Evolutionary conservation across 1,140 invertebrate genomes (phyloP).

Genomic region (Eriocheir sinensis): DNA sequence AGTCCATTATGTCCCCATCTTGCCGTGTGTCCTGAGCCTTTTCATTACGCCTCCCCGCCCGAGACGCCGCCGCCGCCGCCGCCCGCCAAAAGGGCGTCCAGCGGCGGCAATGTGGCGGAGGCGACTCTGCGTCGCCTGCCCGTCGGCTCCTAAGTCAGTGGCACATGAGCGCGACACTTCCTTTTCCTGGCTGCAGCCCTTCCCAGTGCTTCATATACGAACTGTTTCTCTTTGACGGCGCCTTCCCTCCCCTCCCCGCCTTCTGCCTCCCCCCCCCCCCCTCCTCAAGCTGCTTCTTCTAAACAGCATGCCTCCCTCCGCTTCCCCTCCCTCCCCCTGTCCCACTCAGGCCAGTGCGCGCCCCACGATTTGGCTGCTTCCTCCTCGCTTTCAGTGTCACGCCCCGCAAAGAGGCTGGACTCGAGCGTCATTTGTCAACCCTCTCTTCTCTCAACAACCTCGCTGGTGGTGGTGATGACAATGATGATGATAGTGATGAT

Average conservation of each 20-base stretch:
- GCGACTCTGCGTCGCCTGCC: not conserved
- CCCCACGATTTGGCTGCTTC: not conserved
- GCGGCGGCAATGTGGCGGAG: not conserved
- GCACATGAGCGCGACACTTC: constrained; percentile 10
- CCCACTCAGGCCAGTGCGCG: not conserved
- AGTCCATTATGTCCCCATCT: not conserved
- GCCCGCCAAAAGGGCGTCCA: not conserved
- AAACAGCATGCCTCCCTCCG: not conserved
- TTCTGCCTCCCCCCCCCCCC: not conserved
- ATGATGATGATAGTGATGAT: not conserved
- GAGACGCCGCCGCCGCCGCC: not conserved
- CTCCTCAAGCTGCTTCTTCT: not conserved
- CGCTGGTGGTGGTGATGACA: not conserved
- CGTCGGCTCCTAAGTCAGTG: not conserved
- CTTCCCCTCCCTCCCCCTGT: not conserved
- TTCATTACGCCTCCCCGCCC: not conserved
- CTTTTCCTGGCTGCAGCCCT: constrained; percentile 8
- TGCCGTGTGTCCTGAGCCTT: not conserved
- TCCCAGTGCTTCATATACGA: not conserved
- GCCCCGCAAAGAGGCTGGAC: constrained; percentile 8
- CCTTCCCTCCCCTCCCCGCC: not conserved
- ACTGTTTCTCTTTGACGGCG: constrained; percentile 21
- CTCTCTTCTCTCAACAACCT: not conserved
- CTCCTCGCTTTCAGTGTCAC: constrained; percentile 17
- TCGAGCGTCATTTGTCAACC: not conserved